phyloP scores from a whole-genome alignment of 2,113 vertebrate genomes.

The Muscicapa adusta region DNA sequence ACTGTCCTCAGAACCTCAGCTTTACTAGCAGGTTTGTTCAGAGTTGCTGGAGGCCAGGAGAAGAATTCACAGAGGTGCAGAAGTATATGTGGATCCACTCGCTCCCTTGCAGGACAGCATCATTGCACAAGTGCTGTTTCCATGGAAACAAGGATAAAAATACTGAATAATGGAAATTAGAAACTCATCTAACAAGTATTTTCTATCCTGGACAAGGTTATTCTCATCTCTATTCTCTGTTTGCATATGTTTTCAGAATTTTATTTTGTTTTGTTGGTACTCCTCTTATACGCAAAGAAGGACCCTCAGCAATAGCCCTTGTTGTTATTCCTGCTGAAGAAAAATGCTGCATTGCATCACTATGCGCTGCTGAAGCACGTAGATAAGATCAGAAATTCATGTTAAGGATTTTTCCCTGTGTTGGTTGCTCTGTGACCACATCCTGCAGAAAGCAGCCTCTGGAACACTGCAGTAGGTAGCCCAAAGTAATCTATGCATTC shows the following conservation, averaged over 20 bases:
- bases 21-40: not conserved
- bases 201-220: constrained; percentile 1
- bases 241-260: not conserved
- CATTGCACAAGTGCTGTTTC: constrained; percentile 3
- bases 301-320: not conserved
- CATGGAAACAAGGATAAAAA: constrained; percentile 56
- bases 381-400: not conserved
- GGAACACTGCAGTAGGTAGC: not conserved
- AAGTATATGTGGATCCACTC: not conserved
- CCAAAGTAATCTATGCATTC: not conserved
- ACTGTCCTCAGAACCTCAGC: not conserved
- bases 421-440: accelerated
- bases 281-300: not conserved
- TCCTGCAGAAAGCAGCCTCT: not conserved
- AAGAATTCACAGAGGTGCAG: not conserved
- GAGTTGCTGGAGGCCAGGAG: not conserved
- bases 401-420: not conserved
- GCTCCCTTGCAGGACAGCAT: constrained; percentile 3
- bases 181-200: not conserved
- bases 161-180: constrained; percentile 42
- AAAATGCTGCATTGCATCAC: constrained; percentile 31
- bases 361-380: not conserved
- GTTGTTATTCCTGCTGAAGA: not conserved
- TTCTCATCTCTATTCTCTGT: not conserved
- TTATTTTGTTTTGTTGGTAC: not conserved